Conservation (phyloP, 2,888 invertebrate species). For the Hemicrepidius hirtus region DNA sequence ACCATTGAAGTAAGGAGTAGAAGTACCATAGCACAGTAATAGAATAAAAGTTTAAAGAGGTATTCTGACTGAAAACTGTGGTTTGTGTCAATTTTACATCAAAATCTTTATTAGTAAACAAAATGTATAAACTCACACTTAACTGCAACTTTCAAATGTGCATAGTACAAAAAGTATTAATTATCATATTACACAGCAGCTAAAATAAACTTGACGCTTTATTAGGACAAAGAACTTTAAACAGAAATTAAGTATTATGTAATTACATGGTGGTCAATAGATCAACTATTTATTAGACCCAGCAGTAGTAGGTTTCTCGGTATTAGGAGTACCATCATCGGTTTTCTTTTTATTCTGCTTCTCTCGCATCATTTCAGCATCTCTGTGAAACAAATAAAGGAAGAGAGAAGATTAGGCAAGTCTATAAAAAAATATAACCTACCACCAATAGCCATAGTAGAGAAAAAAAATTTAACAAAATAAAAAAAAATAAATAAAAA, state of each 20-base stretch:
- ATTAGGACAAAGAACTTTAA: too few relatives aligned
- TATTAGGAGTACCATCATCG: too few relatives aligned
- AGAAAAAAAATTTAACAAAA: too few relatives aligned
- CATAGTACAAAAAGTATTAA: conserved; percentile 4
- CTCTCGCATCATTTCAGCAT: conserved; percentile 91
- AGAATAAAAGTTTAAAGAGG: too few relatives aligned
- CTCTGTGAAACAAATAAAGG: conserved; percentile 74
- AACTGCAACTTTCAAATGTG: background rate
- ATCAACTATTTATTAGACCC: background rate
- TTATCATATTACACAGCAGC: conserved; percentile 8
- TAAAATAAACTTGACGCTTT: background rate
- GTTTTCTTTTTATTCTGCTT: conserved; percentile 88
- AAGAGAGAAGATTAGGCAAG: too few relatives aligned
- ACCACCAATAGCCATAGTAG: too few relatives aligned
- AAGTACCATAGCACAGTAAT: too few relatives aligned
- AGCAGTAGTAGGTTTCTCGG: conserved; percentile 55
- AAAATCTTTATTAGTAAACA: conserved; percentile 27
- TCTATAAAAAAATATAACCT: too few relatives aligned
- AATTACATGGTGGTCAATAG: conserved; percentile 13
- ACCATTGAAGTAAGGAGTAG: too few relatives aligned
- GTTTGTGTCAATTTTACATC: background rate
- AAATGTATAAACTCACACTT: conserved; percentile 15
- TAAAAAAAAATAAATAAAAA: too few relatives aligned
- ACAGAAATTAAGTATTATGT: background rate
- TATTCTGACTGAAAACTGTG: background rate